Conservation (phyloP, 2,797 vertebrate species). For the Tauraco hartlaubi region DNA sequence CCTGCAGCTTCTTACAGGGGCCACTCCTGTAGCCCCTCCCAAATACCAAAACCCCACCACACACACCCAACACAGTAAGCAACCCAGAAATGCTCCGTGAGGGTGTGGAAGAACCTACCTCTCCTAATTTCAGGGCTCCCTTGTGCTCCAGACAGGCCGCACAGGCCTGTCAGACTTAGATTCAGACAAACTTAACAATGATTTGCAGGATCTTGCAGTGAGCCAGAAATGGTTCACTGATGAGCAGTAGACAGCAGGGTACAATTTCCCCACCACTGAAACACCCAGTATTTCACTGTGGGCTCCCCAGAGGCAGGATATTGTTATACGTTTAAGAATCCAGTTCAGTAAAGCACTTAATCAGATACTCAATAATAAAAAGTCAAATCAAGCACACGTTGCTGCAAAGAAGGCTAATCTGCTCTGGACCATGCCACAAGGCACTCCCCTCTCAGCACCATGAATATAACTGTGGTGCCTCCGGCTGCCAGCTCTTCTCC, state of each 20-base stretch:
- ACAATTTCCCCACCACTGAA: neutral
- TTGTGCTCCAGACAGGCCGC: neutral
- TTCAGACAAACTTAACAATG: rapidly evolving
- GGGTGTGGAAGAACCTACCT: neutral
- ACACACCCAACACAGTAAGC: neutral
- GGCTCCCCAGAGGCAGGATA: neutral
- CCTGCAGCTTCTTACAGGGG: too few species aligned
- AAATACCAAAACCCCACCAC: too few species aligned
- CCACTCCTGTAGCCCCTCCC: too few species aligned
- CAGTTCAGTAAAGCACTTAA: neutral
- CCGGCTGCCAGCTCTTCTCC: neutral
- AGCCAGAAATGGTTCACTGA: neutral
- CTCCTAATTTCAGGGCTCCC: neutral
- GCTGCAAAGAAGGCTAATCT: neutral
- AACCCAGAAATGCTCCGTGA: neutral
- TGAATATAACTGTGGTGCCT: neutral
- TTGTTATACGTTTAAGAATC: neutral
- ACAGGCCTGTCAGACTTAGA: neutral
- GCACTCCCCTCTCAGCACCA: neutral
- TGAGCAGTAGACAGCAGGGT: neutral
- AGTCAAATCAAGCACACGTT: neutral
- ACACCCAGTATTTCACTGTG: neutral
- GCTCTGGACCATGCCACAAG: rapidly evolving
- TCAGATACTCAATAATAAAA: neutral
- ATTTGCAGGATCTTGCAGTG: neutral